Conservation (phyloP, 2,113 vertebrate genomes). For the Romanogobio albipinnatus region DNA sequence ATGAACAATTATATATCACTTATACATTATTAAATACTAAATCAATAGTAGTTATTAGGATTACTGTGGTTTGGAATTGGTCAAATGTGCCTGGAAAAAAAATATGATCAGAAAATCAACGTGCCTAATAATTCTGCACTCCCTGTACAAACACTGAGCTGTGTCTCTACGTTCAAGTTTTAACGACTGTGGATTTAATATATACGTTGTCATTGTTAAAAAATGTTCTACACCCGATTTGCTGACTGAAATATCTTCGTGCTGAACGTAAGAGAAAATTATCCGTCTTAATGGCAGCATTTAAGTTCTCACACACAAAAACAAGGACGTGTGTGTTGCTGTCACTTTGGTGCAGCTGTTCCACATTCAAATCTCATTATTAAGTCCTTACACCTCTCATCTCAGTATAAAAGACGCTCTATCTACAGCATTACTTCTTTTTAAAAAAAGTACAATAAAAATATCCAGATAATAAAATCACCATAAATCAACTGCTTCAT, state of each 20-base stretch:
- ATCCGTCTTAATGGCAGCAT: constrained; percentile 33
- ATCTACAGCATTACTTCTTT: constrained; percentile 42
- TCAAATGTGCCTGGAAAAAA: too few relatives aligned
- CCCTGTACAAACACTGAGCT: constrained; percentile 38
- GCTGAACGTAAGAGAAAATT: background rate
- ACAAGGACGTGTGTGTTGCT: background rate
- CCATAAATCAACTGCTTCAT: constrained; percentile 50
- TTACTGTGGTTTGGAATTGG: too few relatives aligned
- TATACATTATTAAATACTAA: too few relatives aligned
- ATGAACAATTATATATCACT: too few relatives aligned
- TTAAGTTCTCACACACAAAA: background rate
- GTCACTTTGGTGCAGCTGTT: constrained; percentile 11
- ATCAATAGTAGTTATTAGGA: too few relatives aligned
- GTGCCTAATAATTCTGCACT: too few relatives aligned
- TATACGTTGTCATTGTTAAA: background rate
- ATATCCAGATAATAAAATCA: constrained; percentile 52
- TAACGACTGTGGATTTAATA: background rate
- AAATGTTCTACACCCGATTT: constrained; percentile 20
- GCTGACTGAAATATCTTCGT: background rate
- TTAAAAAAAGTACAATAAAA: constrained; percentile 47
- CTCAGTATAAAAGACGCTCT: constrained; percentile 46
- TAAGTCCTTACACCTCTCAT: constrained; percentile 55
- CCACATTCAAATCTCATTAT: constrained; percentile 17
- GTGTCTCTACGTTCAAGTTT: constrained; percentile 30
- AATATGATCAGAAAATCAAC: too few relatives aligned